Base-by-base conservation (phyloP, 2,113 vertebrate genomes). In the Bucco capensis region DNA sequence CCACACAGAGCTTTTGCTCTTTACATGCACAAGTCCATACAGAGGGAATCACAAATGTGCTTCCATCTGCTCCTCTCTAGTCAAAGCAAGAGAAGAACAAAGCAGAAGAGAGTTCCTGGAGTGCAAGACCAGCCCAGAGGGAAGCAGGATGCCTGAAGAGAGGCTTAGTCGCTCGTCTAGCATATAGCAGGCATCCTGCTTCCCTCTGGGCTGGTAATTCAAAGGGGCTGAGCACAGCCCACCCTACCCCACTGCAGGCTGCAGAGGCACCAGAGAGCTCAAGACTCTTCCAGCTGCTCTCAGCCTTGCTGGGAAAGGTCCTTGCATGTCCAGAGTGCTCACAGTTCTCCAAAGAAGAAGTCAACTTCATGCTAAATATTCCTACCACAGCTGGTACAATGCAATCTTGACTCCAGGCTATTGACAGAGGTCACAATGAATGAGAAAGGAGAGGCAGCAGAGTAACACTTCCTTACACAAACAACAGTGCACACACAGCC, bases 11-110 rank as follows among this genome's bases (percentile, higher is more conserved):
- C 23, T 60, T 23, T n/a, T 13, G 58, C 23, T 31, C 50, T 53
- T 27, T 22, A 49, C 15, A 12, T 0, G 2, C 13, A 28, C 42
- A 62, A 33, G n/a, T 42, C 62, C 31, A 0, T 5, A 19, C 19
- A 88, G 33, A 38, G 28, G n/a, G 30, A 47, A 27, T 18, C 80
- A 74, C 38, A 31, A 31, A 51, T 0, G 0, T 38, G 38, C n/a
- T 19, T 9, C 75, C 9, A 6, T 12, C 50, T 54, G 42, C 58
- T 61, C 40, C 58, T 12, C 3, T 38, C 65, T 51, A 58, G 50
- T 25, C 47, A 42, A 78, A 49, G 40, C 27, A 57, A 40, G 58
- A 40, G 40, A 47, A 84, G 16, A 62, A 54, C 0, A 54, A 65
- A 58, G 46, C 25, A 35, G 54, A 40, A 38, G 51, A n/a, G 67